These are phyloP conservation scores for Acronicta psi DNA, from an alignment of 2,888 invertebrate species.

Conservation along the genomic window DNA sequence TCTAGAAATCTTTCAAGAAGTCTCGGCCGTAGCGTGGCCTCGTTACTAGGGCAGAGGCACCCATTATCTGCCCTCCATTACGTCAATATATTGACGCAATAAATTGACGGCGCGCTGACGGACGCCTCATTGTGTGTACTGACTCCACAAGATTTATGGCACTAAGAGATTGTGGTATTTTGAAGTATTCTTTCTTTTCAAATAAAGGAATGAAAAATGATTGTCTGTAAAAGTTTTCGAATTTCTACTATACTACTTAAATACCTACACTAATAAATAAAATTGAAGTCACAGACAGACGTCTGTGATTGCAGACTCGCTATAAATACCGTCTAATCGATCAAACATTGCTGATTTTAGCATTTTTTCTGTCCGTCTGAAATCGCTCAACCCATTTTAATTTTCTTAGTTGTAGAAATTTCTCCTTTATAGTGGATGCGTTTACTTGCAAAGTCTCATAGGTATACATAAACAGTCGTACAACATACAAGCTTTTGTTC, in stretches of 20 bases:
- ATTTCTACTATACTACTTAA: neutral
- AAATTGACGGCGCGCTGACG: constrained; percentile 49
- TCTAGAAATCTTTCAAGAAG: constrained; percentile 4
- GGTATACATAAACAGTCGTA: too few relatives aligned
- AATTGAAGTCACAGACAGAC: too few relatives aligned
- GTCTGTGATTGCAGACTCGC: too few relatives aligned
- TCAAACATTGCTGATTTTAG: too few relatives aligned
- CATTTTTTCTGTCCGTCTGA: too few relatives aligned
- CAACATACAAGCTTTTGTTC: too few relatives aligned
- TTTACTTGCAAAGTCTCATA: too few relatives aligned
- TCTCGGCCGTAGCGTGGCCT: constrained; percentile 1
- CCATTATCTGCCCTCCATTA: constrained; percentile 50
- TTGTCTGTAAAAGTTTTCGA: constrained; percentile 15
- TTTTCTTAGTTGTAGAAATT: too few relatives aligned
- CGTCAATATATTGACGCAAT: constrained; percentile 53
- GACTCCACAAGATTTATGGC: constrained; percentile 46
- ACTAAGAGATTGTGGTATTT: constrained; percentile 19
- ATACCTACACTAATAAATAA: too few relatives aligned
- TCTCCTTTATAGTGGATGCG: too few relatives aligned
- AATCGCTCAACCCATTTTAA: too few relatives aligned
- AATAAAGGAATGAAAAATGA: constrained; percentile 31
- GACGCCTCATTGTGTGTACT: constrained; percentile 44
- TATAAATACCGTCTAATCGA: too few relatives aligned
- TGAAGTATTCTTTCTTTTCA: constrained; percentile 19
- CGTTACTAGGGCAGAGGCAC: constrained; percentile 15